Base-by-base conservation (phyloP, 2,888 invertebrate genomes). In the Clivina fossor region DNA sequence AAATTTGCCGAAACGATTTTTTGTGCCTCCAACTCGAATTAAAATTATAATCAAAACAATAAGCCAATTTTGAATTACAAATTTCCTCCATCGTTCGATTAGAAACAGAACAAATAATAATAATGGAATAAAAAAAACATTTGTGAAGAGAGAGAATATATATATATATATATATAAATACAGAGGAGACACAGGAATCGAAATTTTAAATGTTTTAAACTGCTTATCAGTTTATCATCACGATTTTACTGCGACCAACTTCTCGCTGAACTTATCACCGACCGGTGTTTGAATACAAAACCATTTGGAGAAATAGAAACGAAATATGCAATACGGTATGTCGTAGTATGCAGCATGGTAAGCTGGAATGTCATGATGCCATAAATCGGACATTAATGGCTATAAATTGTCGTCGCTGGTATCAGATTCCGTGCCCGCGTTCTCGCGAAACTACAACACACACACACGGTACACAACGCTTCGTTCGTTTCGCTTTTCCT, bases 51-150 rank as follows among this genome's bases (percentile, higher is more conserved):
- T 68, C 68, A 68, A 68, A 64, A 71, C 72, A 73, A 72, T 72
- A 72, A 73, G n/a, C n/a, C 68, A 67, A 68, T 54, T 73, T 71
- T 69, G 71, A 70, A 71, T 72, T 71, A 71, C 71, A 72, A 72
- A 72, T 72, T 71, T 66, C 66, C 63, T 63, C 37, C 40, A n/a
- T n/a, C n/a, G n/a, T n/a, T n/a, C n/a, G n/a, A n/a, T n/a, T n/a
- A n/a, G n/a, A n/a, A 26, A 26, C n/a, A n/a, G n/a, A n/a, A n/a
- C n/a, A n/a, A n/a, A n/a, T n/a, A n/a, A n/a, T n/a, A n/a, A n/a
- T n/a, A n/a, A n/a, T n/a, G n/a, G n/a, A n/a, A n/a, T n/a, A n/a
- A n/a, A n/a, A n/a, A n/a, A n/a, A n/a, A n/a, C n/a, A n/a, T n/a
- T n/a, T n/a, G n/a, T n/a, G n/a, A n/a, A n/a, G n/a, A n/a, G n/a